Conservation (phyloP, 2,113 vertebrate species). For the Girardinichthys multiradiatus region DNA sequence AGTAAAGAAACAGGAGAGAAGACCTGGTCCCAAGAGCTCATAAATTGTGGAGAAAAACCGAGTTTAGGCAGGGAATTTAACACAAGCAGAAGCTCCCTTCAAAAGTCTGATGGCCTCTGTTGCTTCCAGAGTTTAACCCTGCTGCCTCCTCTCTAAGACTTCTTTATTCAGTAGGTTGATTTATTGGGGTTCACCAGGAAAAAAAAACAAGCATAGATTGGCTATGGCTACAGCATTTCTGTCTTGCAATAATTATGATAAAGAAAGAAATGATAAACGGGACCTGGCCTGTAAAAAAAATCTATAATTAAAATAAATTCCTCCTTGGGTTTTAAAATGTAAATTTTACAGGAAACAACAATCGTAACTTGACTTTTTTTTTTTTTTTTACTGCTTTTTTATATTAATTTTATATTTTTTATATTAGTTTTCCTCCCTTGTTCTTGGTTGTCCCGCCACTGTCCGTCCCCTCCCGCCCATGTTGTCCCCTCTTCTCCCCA, state of each 20-base stretch:
- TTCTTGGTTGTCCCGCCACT: conserved; percentile 16
- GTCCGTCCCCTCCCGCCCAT: conserved; percentile 35
- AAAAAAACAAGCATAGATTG: conserved; percentile 74
- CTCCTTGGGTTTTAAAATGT: too few species aligned
- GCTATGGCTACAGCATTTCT: conserved; percentile 46
- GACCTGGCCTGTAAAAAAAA: neutral
- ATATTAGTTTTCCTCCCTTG: conserved; percentile 25
- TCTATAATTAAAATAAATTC: neutral
- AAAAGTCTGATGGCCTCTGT: conserved; percentile 65
- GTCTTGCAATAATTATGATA: conserved; percentile 3
- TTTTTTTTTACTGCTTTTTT: conserved; percentile 18
- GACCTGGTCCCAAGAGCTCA: conserved; percentile 46
- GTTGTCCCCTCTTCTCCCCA: conserved; percentile 69
- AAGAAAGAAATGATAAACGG: neutral
- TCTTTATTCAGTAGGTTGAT: conserved; percentile 77
- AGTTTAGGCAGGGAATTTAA: conserved; percentile 55
- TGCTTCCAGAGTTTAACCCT: conserved; percentile 77
- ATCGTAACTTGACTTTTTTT: neutral
- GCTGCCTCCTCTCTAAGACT: conserved; percentile 69
- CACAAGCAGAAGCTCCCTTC: conserved; percentile 66
- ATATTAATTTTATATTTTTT: conserved; percentile 35
- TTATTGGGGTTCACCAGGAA: conserved; percentile 74
- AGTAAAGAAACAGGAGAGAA: conserved; percentile 39
- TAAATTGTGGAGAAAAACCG: conserved; percentile 61
- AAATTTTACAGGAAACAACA: neutral